A percentile compares a stretch with the other conserved stretches of the same genome.
phyloP scores from a whole-genome alignment of 2,113 vertebrate species.

The Lipophrys pholis region DNA sequence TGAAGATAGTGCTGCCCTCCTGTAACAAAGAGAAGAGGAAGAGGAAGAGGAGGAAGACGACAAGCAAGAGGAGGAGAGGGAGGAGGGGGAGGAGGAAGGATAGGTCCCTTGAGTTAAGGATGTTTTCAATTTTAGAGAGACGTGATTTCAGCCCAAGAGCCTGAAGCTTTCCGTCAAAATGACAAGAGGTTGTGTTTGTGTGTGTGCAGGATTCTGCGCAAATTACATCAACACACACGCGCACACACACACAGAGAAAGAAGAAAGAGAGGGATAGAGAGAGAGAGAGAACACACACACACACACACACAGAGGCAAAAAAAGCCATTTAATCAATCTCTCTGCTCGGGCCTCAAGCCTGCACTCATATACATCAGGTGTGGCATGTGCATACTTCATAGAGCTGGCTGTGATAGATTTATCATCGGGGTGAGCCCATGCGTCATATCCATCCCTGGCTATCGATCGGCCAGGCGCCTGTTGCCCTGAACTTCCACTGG shows the following conservation, averaged over 20 bases:
- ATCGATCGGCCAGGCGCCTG: conserved; percentile 49
- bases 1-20: conserved; percentile 44
- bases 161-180: conserved; percentile 65
- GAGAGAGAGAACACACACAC: neutral
- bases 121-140: conserved; percentile 66
- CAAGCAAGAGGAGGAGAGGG: too few species aligned
- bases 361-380: conserved; percentile 66
- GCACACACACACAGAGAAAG: conserved; percentile 10
- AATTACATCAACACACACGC: conserved; percentile 21
- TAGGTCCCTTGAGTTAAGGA: conserved; percentile 60
- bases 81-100: conserved; percentile 20
- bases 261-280: conserved; percentile 12
- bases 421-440: conserved; percentile 58
- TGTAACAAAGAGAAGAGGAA: conserved; percentile 34
- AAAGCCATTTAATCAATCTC: conserved; percentile 65
- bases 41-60: neutral
- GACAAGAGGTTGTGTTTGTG: conserved; percentile 51
- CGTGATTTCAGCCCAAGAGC: conserved; percentile 52
- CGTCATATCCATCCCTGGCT: conserved; percentile 57
- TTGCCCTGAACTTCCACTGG: conserved; percentile 51
- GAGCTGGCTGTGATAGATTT: conserved; percentile 57
- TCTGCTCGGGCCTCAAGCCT: conserved; percentile 41
- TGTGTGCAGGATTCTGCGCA: conserved; percentile 11
- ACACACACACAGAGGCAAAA: conserved; percentile 5
- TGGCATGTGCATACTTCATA: conserved; percentile 67